Evolutionary conservation across 1,140 invertebrate genomes (phyloP).

Genomic region (Venustaconcha ellipsiformis): DNA sequence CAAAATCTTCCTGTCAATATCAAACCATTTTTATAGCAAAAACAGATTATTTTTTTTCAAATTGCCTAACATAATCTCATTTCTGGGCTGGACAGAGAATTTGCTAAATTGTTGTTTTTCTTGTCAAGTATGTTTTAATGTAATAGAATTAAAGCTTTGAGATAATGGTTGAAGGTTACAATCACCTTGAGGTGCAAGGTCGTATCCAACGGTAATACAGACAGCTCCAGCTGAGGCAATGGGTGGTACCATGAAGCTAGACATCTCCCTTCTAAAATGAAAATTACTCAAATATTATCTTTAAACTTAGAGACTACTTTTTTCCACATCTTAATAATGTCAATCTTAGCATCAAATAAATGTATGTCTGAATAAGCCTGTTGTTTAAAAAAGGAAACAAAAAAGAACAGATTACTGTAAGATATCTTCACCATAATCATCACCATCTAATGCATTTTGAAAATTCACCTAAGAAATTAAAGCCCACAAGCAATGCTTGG

Average conservation of each 20-base stretch:
- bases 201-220: conserved; percentile 80
- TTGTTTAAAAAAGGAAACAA: no score
- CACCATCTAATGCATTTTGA: no score
- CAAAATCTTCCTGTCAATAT: background rate
- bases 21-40: background rate
- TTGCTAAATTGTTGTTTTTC: no score
- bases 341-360: no score
- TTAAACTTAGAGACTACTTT: background rate
- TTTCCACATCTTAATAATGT: no score
- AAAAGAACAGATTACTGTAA: no score
- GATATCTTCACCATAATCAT: no score
- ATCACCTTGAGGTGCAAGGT: conserved; percentile 79
- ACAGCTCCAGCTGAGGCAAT: conserved; percentile 75
- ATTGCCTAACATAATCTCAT: no score
- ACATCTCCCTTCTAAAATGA: conserved; percentile 73
- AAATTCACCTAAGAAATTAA: no score
- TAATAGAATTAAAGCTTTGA: background rate
- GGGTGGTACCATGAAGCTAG: conserved; percentile 75
- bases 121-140: background rate
- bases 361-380: no score
- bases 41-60: background rate
- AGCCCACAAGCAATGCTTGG: no score
- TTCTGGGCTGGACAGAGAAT: no score
- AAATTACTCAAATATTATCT: conserved; percentile 14
- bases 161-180: conserved; percentile 13